Percentiles rank a stretch among this genome's conserved stretches.
phyloP scores from a whole-genome alignment of 2,888 invertebrate species.

The Craniophora ligustri region DNA sequence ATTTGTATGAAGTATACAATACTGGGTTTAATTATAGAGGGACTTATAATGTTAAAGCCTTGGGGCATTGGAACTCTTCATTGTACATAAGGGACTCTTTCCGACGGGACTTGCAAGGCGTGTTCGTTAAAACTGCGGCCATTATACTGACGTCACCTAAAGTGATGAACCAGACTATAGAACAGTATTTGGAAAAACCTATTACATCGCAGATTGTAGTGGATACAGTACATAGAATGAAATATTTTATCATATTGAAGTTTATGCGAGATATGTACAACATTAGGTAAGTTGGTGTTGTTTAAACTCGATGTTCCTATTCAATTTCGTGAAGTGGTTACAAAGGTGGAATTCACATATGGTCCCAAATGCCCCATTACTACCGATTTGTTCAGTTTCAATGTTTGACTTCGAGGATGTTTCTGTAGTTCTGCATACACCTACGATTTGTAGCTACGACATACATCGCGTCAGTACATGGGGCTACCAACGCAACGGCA shows the following conservation, averaged over 20 bases:
- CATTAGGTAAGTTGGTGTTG: conserved; percentile 86
- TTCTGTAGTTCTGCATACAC: too few relatives aligned
- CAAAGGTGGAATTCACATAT: too few relatives aligned
- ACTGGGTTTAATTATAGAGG: conserved; percentile 88
- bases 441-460: conserved; percentile 76
- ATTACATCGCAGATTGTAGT: conserved; percentile 78
- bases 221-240: conserved; percentile 90
- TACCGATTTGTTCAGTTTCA: too few relatives aligned
- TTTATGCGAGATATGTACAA: conserved; percentile 90
- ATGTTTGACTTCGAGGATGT: too few relatives aligned
- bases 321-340: too few relatives aligned
- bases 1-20: conserved; percentile 85
- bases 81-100: conserved; percentile 71
- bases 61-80: conserved; percentile 82
- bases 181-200: conserved; percentile 81
- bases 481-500: conserved; percentile 90
- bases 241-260: conserved; percentile 87
- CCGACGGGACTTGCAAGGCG: conserved; percentile 87
- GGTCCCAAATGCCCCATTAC: too few relatives aligned
- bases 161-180: conserved; percentile 76
- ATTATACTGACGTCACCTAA: conserved; percentile 73
- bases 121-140: conserved; percentile 86
- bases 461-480: conserved; percentile 87
- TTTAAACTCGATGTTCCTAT: too few relatives aligned
- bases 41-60: conserved; percentile 74